Evolutionary conservation across 2,797 vertebrate genomes (phyloP), one percentile per base, ranked within the genome.

Genomic region (Buceros bicornis): DNA sequence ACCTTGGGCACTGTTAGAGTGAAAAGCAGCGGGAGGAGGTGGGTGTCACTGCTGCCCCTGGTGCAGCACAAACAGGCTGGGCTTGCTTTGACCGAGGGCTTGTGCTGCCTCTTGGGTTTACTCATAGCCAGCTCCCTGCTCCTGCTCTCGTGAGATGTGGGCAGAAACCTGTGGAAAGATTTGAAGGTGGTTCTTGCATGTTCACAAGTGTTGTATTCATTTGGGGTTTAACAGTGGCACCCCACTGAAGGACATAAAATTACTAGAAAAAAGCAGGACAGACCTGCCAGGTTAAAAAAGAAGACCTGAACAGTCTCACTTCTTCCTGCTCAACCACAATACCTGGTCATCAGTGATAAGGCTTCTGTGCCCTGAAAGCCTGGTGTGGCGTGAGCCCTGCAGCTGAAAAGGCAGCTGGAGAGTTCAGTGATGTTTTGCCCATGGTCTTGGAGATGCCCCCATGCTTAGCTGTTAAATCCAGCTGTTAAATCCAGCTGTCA

Each of bases 151-250:
- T 11, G 29, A 61, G 61, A 33, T 11, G 47, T 25, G 54, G 62
- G 69, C 70, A 89, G 64, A 50, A 48, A 33, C 22, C 35, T 29
- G 43, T 24, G 64, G 50, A 20, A 56, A 42, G 66, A 5, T 43
- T 19, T 19, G 19, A 51, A 57, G n/a, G 56, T 31, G 19, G 17
- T 48, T 54, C 48, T 65, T 17, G 14, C 19, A 31, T 26, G 2
- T 17, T 10, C 0, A 5, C n/a, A 15, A 51, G 51, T 1, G 13
- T 16, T 42, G 25, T 16, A 7, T 45, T 70, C 8, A 3, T 47
- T 42, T 47, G 17, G 50, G 57, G 16, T 69, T 61, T 50, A 28
- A 15, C 24, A 24, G 18, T 25, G 11, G 31, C 42, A 16, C 20
- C n/a, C 50, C n/a, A 12, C 28, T 5, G 57, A 70, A 45, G 43